Evolutionary conservation across 2,888 invertebrate species (phyloP), one percentile per base, ranked within the genome.

Genomic region (Thelaira solivaga): DNA sequence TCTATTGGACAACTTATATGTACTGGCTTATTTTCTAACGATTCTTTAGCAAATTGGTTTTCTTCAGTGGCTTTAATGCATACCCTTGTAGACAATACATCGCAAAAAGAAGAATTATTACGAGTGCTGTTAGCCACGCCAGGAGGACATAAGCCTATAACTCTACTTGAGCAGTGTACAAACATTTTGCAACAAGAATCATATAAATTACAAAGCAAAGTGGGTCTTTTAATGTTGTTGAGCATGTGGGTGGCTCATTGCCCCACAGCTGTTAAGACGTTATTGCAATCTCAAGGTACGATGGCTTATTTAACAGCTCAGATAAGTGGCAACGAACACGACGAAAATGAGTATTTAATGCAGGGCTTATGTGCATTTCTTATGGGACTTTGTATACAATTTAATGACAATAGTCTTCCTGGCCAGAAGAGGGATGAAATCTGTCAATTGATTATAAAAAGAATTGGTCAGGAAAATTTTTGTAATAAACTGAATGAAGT

Each of bases 41-140:
- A 98, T 86, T 91, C 95, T 0, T 90, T 97, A 22, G 96, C 97
- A 26, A 97, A 96, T 88, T 99, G 99, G 99, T 97, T 98, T 89
- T 95, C 97, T 0, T 92, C 97, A 0, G 95, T 97, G 0, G 96
- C 97, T 0, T 89, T 99, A 22, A 94, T 96, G 86, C 97, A 99
- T 86, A 94, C 95, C 0, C 90, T 99, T 18, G 93, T 96, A 5
- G 97, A 97, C 77, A 97, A 96, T 87, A 91, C 92, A 0, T 91
- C 91, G 0, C 94, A 95, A 85, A 97, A 97, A 87, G 97, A 98
- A 86, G 96, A 97, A 86, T 88, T 99, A 51, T 88, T 99, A 26
- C 90, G 97, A 69, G 99, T 99, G 4, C 91, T 98, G 79, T 90
- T 99, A 71, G 97, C 98, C 0, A 95, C 95, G 0, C 94, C 94